These are phyloP conservation scores for Vireo altiloquus DNA, from an alignment of 2,113 vertebrate species.

Conservation along the genomic window DNA sequence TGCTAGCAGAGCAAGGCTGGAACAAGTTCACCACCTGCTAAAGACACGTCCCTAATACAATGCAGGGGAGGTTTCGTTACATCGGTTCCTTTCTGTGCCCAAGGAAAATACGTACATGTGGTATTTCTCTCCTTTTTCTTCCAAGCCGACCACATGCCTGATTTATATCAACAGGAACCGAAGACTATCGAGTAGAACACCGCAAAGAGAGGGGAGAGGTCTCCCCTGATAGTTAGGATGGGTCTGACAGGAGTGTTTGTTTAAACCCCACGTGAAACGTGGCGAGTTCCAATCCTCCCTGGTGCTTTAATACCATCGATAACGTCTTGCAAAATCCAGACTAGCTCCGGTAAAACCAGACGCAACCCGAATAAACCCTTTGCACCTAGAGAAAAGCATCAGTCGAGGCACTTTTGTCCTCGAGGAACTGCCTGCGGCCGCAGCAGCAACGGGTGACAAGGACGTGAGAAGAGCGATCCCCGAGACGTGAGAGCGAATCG, in stretches of 20 bases:
- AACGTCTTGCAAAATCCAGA: background rate
- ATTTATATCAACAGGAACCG: background rate
- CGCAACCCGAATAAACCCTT: rapidly evolving
- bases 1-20: background rate
- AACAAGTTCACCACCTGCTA: slow-evolving; percentile 37
- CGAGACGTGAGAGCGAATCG: background rate
- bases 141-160: background rate
- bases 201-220: background rate
- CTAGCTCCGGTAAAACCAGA: background rate
- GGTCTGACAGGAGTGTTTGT: background rate
- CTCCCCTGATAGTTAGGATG: background rate
- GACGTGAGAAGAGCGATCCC: too few species aligned
- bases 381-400: background rate
- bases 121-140: background rate
- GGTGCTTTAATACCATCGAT: background rate
- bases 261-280: background rate
- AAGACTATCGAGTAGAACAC: background rate
- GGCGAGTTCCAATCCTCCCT: rapidly evolving
- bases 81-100: rapidly evolving
- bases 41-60: background rate
- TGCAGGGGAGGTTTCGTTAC: background rate
- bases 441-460: background rate
- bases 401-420: background rate
- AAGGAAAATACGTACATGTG: rapidly evolving
- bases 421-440: background rate